A percentile compares a stretch with the other conserved stretches of the same genome.
Conservation (phyloP, 2,797 vertebrate genomes). For the Pagetopsis macropterus region DNA sequence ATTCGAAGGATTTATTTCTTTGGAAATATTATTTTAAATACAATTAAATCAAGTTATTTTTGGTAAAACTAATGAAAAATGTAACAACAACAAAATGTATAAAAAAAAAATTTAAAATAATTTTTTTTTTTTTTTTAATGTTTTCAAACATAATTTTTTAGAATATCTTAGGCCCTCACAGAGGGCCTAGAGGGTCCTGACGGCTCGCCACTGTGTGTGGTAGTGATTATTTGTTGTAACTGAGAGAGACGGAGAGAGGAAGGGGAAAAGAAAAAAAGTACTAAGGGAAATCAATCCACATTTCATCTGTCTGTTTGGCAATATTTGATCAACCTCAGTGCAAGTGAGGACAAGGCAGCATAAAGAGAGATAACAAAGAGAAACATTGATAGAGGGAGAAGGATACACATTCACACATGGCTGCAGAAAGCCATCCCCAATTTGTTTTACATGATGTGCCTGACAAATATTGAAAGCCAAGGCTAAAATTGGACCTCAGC, state of each 20-base stretch:
- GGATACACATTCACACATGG: conserved; percentile 5
- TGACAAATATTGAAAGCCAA: conserved; percentile 50
- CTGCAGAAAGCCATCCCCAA: conserved; percentile 16
- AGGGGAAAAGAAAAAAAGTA: not conserved
- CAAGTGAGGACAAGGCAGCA: conserved; percentile 36
- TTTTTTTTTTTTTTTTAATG: too few species aligned
- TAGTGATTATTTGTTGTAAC: conserved; percentile 60
- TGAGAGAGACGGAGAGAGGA: conserved; percentile 19
- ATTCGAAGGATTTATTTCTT: too few species aligned
- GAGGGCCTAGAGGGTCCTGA: too few species aligned
- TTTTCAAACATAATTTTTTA: too few species aligned
- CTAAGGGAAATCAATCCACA: conserved; percentile 23
- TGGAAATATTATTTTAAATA: too few species aligned
- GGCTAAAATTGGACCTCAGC: conserved; percentile 28
- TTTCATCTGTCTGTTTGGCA: conserved; percentile 46
- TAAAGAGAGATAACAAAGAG: not conserved
- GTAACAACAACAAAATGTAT: too few species aligned
- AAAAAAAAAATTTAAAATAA: too few species aligned
- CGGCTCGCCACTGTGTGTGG: not conserved
- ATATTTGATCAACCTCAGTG: conserved; percentile 34
- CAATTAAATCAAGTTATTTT: too few species aligned
- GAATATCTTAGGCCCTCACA: too few species aligned
- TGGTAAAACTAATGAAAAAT: too few species aligned
- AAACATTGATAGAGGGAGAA: conserved; percentile 3
- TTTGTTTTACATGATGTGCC: conserved; percentile 38